Evolutionary conservation across 2,888 invertebrate species (phyloP).

Genomic region (Tipula lateralis): DNA sequence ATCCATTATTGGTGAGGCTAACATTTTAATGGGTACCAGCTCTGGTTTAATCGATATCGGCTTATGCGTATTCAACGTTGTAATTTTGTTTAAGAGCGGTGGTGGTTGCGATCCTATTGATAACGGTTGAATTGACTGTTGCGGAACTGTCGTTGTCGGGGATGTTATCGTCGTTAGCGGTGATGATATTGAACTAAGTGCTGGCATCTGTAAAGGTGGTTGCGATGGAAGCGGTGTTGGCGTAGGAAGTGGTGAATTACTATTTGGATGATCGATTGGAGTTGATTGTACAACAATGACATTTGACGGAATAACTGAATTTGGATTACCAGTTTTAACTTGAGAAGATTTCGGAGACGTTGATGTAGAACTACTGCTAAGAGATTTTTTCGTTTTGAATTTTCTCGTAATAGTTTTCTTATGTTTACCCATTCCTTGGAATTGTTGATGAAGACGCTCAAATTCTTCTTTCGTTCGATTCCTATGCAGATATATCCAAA

Average conservation of each 20-base stretch:
- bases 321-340: conserved; percentile 32
- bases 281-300: conserved; percentile 33
- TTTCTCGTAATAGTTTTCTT: conserved; percentile 46
- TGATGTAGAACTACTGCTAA: not conserved
- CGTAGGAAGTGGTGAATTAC: not conserved
- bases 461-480: conserved; percentile 57
- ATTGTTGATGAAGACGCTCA: conserved; percentile 64
- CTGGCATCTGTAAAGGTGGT: conserved; percentile 33
- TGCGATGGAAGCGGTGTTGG: not conserved
- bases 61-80: conserved; percentile 32
- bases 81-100: conserved; percentile 33
- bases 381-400: conserved; percentile 37
- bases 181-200: conserved; percentile 34
- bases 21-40: conserved; percentile 34
- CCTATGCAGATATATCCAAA: conserved; percentile 94
- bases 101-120: conserved; percentile 31
- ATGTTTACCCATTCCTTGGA: conserved; percentile 58
- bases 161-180: not conserved
- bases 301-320: conserved; percentile 33
- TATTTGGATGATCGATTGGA: conserved; percentile 29
- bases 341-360: conserved; percentile 34
- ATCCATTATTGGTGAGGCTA: not conserved
- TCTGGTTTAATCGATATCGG: conserved; percentile 34
- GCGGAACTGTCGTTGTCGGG: not conserved
- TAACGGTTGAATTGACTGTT: conserved; percentile 14